Evolutionary conservation across 2,797 vertebrate species (phyloP).

Genomic region (Alfaro cultratus): DNA sequence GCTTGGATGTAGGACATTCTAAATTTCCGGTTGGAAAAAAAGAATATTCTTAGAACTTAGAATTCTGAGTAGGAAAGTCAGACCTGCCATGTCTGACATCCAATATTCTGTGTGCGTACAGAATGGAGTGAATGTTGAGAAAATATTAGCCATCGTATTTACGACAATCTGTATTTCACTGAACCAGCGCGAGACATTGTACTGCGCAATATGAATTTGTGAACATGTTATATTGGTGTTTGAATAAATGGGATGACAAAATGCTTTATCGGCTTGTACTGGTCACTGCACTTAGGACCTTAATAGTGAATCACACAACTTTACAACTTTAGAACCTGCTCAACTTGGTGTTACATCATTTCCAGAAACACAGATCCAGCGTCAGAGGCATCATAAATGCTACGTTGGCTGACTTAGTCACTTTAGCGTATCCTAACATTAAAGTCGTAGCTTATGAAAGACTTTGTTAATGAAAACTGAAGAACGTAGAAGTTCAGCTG

Average conservation of each 20-base stretch:
- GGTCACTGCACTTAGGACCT: not conserved
- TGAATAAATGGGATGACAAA: not conserved
- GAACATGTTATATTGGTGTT: not conserved
- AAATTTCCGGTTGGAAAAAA: not conserved
- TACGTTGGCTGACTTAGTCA: not conserved
- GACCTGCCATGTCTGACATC: not conserved
- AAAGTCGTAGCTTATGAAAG: not conserved
- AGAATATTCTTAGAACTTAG: not conserved
- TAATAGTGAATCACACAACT: not conserved
- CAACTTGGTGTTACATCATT: not conserved
- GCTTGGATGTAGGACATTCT: not conserved
- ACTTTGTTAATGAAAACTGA: not conserved
- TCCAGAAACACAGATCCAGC: not conserved
- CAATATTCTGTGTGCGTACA: not conserved
- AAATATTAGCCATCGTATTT: not conserved
- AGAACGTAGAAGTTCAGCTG: not conserved
- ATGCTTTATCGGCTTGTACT: not conserved
- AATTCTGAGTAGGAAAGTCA: not conserved
- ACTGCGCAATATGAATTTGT: not conserved
- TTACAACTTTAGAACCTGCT: not conserved
- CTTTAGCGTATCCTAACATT: not conserved
- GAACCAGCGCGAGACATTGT: not conserved
- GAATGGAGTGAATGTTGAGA: not conserved
- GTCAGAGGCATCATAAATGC: not conserved
- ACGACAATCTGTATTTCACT: not conserved